These are phyloP conservation scores for Prunella himalayana DNA, from an alignment of 2,113 vertebrate species.

Conservation along the genomic window DNA sequence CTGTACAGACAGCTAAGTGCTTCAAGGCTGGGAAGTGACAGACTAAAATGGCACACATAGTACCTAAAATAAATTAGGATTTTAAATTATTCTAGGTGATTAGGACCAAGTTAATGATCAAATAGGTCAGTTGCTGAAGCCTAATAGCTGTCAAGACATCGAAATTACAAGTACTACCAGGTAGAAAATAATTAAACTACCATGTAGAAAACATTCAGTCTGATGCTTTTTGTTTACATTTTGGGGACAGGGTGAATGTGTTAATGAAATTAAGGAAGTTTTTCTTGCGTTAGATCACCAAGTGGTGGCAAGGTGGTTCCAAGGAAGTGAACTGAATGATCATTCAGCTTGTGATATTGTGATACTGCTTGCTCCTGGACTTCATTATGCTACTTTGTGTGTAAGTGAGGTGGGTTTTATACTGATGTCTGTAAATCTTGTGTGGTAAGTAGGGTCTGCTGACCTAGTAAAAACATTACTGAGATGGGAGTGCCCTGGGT, in stretches of 20 bases:
- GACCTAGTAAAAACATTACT: background rate
- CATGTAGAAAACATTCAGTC: background rate
- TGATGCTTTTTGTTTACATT: background rate
- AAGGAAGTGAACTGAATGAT: background rate
- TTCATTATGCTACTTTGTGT: background rate
- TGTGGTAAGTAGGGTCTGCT: background rate
- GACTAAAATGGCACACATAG: background rate
- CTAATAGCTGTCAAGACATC: background rate
- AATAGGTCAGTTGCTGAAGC: background rate
- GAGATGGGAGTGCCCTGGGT: background rate
- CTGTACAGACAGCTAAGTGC: background rate
- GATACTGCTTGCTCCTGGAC: background rate
- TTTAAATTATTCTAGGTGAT: background rate
- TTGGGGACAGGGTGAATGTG: background rate
- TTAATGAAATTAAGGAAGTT: background rate
- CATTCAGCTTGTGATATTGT: background rate
- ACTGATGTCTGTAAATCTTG: background rate
- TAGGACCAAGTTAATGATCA: background rate
- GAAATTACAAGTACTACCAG: background rate
- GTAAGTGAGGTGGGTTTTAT: background rate
- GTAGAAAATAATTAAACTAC: background rate
- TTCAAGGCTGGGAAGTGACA: background rate
- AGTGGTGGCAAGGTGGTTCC: accelerated
- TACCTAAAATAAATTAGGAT: background rate
- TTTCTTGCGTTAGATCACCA: background rate